These are phyloP conservation scores for Ptychoptera contaminata DNA, from an alignment of 2,888 invertebrate genomes.

Conservation along the genomic window DNA sequence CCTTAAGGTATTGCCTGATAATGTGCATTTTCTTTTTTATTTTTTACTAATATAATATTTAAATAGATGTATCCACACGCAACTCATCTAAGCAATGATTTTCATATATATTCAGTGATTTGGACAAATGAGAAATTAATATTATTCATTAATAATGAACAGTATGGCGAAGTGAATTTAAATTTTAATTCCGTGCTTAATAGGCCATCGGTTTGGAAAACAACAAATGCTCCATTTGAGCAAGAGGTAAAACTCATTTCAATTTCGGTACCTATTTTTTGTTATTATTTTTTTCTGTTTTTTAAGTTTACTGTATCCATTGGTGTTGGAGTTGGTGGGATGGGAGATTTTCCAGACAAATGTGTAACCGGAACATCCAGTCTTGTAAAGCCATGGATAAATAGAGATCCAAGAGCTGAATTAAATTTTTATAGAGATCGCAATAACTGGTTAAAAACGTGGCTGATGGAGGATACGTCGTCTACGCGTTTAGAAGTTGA, in stretches of 20 bases:
- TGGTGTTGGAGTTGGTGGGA: slow-evolving; percentile 64
- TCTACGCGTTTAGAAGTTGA: slow-evolving; percentile 17
- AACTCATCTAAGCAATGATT: slow-evolving; percentile 36
- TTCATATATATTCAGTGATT: slow-evolving; percentile 49
- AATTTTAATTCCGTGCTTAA: slow-evolving; percentile 20
- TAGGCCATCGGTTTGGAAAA: slow-evolving; percentile 8
- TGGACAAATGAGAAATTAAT: slow-evolving; percentile 36
- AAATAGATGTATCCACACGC: no score
- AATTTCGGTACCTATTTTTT: slow-evolving; percentile 1
- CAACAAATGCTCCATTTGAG: slow-evolving; percentile 50
- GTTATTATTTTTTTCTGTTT: background rate
- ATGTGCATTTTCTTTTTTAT: no score
- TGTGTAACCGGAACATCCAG: slow-evolving; percentile 14
- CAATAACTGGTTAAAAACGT: slow-evolving; percentile 49
- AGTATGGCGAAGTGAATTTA: slow-evolving; percentile 34
- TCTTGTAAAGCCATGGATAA: slow-evolving; percentile 57
- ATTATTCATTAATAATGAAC: slow-evolving; percentile 35
- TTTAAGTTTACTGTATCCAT: slow-evolving; percentile 56
- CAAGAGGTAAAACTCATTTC: slow-evolving; percentile 36
- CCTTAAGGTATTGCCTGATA: slow-evolving; percentile 17
- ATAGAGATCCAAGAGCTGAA: slow-evolving; percentile 46
- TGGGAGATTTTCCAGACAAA: slow-evolving; percentile 49
- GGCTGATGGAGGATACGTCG: slow-evolving; percentile 38
- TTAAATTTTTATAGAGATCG: slow-evolving; percentile 49
- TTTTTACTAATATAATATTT: no score